Base-by-base conservation (phyloP, 1,140 invertebrate species). In the Pectinophora gossypiella region DNA sequence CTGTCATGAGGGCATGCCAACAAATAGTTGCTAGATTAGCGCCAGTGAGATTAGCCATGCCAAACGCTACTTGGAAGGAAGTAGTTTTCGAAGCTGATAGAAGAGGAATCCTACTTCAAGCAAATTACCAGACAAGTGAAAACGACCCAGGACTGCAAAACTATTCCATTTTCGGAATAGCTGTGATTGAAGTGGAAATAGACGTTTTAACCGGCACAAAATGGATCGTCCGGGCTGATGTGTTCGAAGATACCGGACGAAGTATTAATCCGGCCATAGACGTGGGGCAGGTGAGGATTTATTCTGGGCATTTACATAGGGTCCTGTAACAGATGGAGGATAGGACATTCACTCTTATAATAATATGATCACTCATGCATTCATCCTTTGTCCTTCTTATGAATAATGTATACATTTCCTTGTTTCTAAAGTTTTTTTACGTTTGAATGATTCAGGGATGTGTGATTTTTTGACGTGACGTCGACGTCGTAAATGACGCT, bases 221-320 rank as follows among this genome's bases (percentile, higher is more conserved):
- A 27, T 69, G 56, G 56, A 63, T 69, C 18, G 54, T 66, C 9
- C 32, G 67, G n/a, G 67, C 60, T 32, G 66, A 95, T 82, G 72
- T 95, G 52, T 71, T 94, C 13, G 92, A 94, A 82, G 94, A 95
- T 74, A 88, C 89, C 18, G 94, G 94, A 3, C 86, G 90, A 44
- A 93, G 92, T 77, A 68, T 95, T 47, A 95, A 90, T 83, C 94
- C 94, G 0, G 76, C 90, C 48, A 83, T 95, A 36, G 95, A 97
- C 76, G 81, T 97, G 27, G 95, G 95, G 20, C 95, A 97, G 85
- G 71, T 90, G 56, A 52, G 19, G 9, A 50, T 51, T 44, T 48
- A n/a, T n/a, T n/a, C n/a, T n/a, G n/a, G n/a, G n/a, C n/a, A n/a
- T n/a, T n/a, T n/a, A n/a, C n/a, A n/a, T n/a, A n/a, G n/a, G n/a